Conservation (phyloP, 2,113 vertebrate genomes). For the Anser cygnoides region DNA sequence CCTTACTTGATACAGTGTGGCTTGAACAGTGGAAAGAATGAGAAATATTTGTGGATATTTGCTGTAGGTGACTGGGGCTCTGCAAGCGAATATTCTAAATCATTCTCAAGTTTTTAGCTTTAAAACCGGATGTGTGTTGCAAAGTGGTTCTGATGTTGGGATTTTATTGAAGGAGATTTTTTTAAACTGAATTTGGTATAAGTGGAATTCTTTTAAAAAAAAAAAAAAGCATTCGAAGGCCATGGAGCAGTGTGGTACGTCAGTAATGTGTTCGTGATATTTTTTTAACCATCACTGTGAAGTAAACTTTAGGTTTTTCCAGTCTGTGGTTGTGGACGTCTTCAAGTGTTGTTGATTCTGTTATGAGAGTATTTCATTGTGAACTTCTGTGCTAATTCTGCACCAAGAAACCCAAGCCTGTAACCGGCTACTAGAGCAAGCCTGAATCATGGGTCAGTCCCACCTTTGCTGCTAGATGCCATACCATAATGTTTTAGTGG, state of each 20-base stretch:
- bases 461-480: neutral
- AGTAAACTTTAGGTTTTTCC: neutral
- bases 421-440: neutral
- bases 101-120: neutral
- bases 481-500: fast-evolving
- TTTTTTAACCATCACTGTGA: neutral
- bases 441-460: neutral
- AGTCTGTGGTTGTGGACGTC: neutral
- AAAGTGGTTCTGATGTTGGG: neutral
- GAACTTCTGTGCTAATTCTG: neutral
- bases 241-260: neutral
- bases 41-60: constrained; percentile 9
- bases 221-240: neutral
- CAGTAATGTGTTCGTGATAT: neutral
- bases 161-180: neutral
- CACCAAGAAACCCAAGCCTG: neutral
- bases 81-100: neutral
- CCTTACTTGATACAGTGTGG: neutral
- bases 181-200: neutral
- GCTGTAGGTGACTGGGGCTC: neutral
- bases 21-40: constrained; percentile 11
- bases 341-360: neutral
- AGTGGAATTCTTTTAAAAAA: neutral
- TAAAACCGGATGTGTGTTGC: neutral
- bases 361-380: neutral